Evolutionary conservation across 1,140 invertebrate genomes (phyloP), one percentile per base, ranked within the genome.

Genomic region (Rhopalosiphum maidis): DNA sequence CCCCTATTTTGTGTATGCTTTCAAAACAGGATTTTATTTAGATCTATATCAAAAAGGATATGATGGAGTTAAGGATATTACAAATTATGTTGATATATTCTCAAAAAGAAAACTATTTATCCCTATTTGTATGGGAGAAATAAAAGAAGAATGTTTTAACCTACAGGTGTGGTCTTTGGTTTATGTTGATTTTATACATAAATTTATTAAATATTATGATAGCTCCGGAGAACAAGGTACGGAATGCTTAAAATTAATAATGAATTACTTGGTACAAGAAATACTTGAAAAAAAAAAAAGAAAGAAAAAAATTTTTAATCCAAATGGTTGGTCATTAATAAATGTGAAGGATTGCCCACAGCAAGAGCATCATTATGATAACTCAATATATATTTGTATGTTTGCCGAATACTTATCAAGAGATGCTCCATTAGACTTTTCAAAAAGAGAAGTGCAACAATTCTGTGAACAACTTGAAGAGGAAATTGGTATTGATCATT

Each of bases 291-390:
- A 99, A 94, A 99, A 98, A 95, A 97, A 46, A 46, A 46, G 9
- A 46, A 46, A 97, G 82, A 94, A 96, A 94, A 94, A 95, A 41
- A 0, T 41, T 0, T 97, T 97, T 94, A 96, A 99, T 94, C 97
- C 97, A 1, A 96, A 94, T 41, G 96, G 96, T 15, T 99, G 98
- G 97, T 96, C 95, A 43, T 95, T 96, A 18, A 37, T 92, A 2
- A 94, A 92, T 92, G 54, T 51, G 15, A 51, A 54, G n/a, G 30
- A 92, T 4, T 92, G 82, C 18, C 99, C 99, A 0, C 97, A 98
- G 94, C 99, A 99, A 95, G 97, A 98, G 96, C 99, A 99, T 95
- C 98, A 98, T 41, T 98, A 97, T 95, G 99, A 99, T 95, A 99
- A 99, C 95, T 99, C 99, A 15, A 98, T 99, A 95, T 99, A 99